Evolutionary conservation across 2,888 invertebrate genomes (phyloP).

Genomic region (Eutolmus rufibarbis): DNA sequence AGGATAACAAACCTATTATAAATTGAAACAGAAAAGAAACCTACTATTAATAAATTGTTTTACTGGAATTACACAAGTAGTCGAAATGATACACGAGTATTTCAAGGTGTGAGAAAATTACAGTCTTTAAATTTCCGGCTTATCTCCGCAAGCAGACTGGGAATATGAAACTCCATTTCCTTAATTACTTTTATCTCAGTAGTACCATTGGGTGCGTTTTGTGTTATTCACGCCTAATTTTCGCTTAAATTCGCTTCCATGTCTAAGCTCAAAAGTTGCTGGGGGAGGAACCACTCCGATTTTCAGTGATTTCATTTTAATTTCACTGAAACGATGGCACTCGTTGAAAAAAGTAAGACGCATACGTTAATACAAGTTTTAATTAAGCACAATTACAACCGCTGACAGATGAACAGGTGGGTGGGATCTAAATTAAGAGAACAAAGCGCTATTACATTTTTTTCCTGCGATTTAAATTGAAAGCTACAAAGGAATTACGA

Average conservation of each 20-base stretch:
- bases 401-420: neutral
- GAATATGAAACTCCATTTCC: neutral
- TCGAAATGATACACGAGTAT: too few species aligned
- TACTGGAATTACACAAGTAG: too few species aligned
- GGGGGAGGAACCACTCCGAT: neutral
- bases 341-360: neutral
- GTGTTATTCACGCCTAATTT: neutral
- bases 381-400: neutral
- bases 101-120: too few species aligned
- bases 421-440: neutral
- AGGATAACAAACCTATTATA: too few species aligned
- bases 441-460: neutral
- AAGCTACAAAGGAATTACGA: neutral
- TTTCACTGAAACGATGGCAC: neutral
- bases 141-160: neutral
- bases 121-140: neutral
- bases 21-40: too few species aligned
- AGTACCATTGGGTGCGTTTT: neutral
- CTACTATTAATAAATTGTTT: too few species aligned
- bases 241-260: neutral
- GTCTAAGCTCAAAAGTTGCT: neutral
- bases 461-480: neutral
- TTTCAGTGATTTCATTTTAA: neutral
- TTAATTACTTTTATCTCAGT: neutral
- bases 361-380: neutral